Conservation (phyloP, 30 jellyfish, hydroid and myxozoan species). For the Hydractinia symbiolongicarpus region DNA sequence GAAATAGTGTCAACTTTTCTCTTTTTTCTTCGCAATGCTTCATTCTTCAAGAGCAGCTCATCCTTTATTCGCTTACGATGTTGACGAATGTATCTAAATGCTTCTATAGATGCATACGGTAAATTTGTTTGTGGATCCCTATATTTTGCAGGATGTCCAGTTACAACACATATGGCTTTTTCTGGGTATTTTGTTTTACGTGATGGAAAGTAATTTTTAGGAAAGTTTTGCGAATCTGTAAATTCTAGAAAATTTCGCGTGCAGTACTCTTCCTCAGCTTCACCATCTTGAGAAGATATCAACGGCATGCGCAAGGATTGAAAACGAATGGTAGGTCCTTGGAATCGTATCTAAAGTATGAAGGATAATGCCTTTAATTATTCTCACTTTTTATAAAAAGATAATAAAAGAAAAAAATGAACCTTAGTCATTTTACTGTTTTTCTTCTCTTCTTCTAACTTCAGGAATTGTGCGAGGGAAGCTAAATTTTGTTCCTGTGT, state of each 20-base stretch:
- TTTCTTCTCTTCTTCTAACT: slow-evolving; percentile 93
- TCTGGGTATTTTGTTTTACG: slow-evolving; percentile 33
- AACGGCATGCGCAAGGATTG: slow-evolving; percentile 86
- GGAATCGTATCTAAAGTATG: slow-evolving; percentile 34
- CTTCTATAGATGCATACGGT: slow-evolving; percentile 79
- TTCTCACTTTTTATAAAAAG: not conserved
- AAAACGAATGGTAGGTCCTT: slow-evolving; percentile 74
- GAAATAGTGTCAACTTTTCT: not conserved
- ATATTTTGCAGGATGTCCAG: slow-evolving; percentile 81
- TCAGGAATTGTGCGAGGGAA: slow-evolving; percentile 90
- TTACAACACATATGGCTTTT: slow-evolving; percentile 62
- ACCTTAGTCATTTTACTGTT: slow-evolving; percentile 69
- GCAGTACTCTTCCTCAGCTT: slow-evolving; percentile 35
- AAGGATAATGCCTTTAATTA: not conserved
- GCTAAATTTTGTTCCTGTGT: slow-evolving; percentile 84
- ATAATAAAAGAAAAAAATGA: not conserved
- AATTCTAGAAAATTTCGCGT: slow-evolving; percentile 72
- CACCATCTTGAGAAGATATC: slow-evolving; percentile 30
- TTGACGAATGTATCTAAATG: slow-evolving; percentile 70
- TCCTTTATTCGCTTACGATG: slow-evolving; percentile 25
- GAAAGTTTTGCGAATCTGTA: slow-evolving; percentile 77
- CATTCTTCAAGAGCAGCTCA: slow-evolving; percentile 1
- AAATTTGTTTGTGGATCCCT: slow-evolving; percentile 75
- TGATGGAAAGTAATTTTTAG: slow-evolving; percentile 59
- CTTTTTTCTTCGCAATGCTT: not conserved